Base-by-base conservation (phyloP, 1,140 invertebrate genomes). In the Pemphigus obesinymphae region DNA sequence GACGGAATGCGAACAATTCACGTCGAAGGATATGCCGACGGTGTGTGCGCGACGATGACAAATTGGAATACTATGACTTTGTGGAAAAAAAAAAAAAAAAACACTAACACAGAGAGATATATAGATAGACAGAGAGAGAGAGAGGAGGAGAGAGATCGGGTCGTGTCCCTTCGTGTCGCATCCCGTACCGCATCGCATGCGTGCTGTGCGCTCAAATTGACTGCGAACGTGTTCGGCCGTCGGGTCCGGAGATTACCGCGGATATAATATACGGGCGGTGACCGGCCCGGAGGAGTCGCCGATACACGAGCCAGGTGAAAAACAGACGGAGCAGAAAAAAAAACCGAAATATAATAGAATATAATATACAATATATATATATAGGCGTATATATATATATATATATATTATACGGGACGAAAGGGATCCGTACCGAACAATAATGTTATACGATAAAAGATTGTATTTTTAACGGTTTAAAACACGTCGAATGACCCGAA, bases 61-160 rank as follows among this genome's bases (percentile, higher is more conserved):
- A 80, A 80, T 80, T 63, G 76, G 55, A 80, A 80, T 63, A 63
- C 76, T 80, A 80, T 63, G 76, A 80, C 55, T 80, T 43, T 10
- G 76, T 63, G 58, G 76, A 80, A 63, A 80, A 17, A 4, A 26
- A 68, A 40, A 68, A 43, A 43, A 23, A 40, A 37, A 68, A 40
- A 40, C 10, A 43, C 34, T 4, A 66, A n/a, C 17, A 20, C 29
- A n/a, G n/a, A n/a, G n/a, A n/a, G n/a, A n/a, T n/a, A n/a, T n/a
- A n/a, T n/a, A n/a, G n/a, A n/a, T n/a, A n/a, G n/a, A n/a, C n/a
- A n/a, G n/a, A n/a, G n/a, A n/a, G n/a, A n/a, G n/a, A n/a, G n/a
- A n/a, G n/a, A n/a, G n/a, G n/a, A n/a, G n/a, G n/a, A n/a, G n/a
- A n/a, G n/a, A n/a, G n/a, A n/a, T n/a, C n/a, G n/a, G n/a, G n/a